These are phyloP conservation scores for Nomada fucata DNA, from an alignment of 2,888 invertebrate species.

Conservation along the genomic window DNA sequence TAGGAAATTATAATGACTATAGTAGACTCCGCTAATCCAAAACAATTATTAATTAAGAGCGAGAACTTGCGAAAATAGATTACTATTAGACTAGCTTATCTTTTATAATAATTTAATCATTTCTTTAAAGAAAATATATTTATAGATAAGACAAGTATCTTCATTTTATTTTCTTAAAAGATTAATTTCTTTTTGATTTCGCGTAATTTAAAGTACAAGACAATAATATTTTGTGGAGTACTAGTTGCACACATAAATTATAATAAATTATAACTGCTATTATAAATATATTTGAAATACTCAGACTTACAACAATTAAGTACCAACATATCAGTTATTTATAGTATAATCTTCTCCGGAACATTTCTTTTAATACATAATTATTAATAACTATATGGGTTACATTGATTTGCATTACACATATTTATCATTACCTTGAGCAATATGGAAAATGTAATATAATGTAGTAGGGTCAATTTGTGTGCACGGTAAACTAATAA, in stretches of 20 bases:
- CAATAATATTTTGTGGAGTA: neutral
- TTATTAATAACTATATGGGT: neutral
- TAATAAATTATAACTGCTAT: neutral
- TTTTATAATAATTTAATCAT: no score
- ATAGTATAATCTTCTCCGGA: conserved; percentile 5
- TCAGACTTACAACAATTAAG: conserved; percentile 18
- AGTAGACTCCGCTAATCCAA: no score
- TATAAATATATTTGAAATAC: conserved; percentile 29
- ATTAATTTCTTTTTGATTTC: no score
- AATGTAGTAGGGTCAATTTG: neutral
- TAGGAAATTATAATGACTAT: no score
- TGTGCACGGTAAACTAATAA: conserved; percentile 19
- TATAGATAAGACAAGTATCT: no score
- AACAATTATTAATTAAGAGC: no score
- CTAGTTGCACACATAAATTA: conserved; percentile 8
- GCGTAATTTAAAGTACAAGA: neutral
- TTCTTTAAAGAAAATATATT: no score
- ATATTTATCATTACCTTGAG: conserved; percentile 3
- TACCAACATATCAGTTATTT: conserved; percentile 19
- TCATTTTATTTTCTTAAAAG: no score
- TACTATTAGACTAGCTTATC: no score
- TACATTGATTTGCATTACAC: neutral
- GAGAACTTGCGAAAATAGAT: no score
- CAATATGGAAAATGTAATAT: neutral
- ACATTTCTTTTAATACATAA: neutral